Percentiles rank a stretch among this genome's conserved stretches.
Evolutionary conservation across 2,797 vertebrate species (phyloP).

Genomic region (Pangasius djambal): DNA sequence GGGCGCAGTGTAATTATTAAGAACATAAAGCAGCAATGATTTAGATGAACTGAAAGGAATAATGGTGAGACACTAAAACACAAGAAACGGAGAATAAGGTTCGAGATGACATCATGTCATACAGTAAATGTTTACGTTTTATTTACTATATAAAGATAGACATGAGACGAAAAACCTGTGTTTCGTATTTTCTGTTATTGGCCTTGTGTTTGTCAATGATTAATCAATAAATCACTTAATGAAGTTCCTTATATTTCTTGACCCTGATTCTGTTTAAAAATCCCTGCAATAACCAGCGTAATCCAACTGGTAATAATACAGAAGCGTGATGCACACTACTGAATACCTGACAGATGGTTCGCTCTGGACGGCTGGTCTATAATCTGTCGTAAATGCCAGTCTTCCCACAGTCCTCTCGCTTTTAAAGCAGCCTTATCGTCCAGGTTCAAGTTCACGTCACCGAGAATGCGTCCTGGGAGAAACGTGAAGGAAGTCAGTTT

Average conservation of each 20-base stretch:
- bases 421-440: constrained; percentile 81
- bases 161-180: not conserved
- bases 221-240: not conserved
- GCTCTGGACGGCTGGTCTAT: constrained; percentile 79
- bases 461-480: constrained; percentile 76
- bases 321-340: not conserved
- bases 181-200: not conserved
- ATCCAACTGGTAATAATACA: not conserved
- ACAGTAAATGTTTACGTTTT: not conserved
- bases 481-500: not conserved
- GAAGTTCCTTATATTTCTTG: not conserved
- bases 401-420: constrained; percentile 82
- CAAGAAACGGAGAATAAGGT: not conserved
- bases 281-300: not conserved
- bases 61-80: not conserved
- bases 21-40: not conserved
- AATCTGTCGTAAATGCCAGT: constrained; percentile 83
- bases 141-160: not conserved
- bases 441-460: constrained; percentile 81
- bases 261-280: not conserved
- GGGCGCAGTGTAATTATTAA: not conserved
- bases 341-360: constrained; percentile 80
- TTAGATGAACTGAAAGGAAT: not conserved
- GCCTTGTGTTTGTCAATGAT: not conserved
- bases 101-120: not conserved